These are phyloP conservation scores for Myiotriccus ornatus DNA, from an alignment of 2,797 vertebrate genomes.

Conservation along the genomic window DNA sequence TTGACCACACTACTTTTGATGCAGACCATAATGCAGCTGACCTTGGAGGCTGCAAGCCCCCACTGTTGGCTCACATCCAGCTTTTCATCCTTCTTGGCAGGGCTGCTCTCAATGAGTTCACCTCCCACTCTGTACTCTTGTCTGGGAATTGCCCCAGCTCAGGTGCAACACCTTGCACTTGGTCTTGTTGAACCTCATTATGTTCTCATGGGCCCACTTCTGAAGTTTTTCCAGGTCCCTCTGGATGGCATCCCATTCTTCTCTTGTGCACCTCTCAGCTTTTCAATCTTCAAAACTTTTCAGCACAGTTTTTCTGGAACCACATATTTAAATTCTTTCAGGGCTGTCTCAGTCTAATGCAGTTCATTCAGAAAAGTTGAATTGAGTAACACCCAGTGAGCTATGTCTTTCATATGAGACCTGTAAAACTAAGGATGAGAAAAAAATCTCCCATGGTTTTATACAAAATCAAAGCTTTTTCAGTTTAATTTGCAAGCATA, in stretches of 20 bases:
- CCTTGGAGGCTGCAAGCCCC: neutral
- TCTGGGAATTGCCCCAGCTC: neutral
- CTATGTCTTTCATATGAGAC: neutral
- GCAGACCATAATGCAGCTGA: too few species aligned
- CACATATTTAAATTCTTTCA: neutral
- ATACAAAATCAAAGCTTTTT: neutral
- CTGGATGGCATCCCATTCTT: neutral
- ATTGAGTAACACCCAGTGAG: neutral
- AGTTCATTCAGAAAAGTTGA: neutral
- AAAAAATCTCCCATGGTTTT: neutral
- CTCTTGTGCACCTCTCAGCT: neutral
- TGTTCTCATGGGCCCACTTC: neutral
- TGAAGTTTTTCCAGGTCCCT: neutral
- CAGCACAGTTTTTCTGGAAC: neutral
- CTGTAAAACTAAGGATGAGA: neutral
- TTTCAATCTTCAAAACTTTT: neutral
- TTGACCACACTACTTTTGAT: neutral
- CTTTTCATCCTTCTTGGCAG: neutral
- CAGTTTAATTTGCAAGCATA: neutral
- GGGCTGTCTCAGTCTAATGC: neutral
- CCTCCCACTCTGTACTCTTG: neutral
- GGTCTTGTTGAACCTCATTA: neutral
- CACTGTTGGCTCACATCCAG: neutral
- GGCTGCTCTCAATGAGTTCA: neutral
- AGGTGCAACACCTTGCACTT: neutral